phyloP scores from a whole-genome alignment of 2,888 invertebrate species.

The Drosophila kambysellisi region DNA sequence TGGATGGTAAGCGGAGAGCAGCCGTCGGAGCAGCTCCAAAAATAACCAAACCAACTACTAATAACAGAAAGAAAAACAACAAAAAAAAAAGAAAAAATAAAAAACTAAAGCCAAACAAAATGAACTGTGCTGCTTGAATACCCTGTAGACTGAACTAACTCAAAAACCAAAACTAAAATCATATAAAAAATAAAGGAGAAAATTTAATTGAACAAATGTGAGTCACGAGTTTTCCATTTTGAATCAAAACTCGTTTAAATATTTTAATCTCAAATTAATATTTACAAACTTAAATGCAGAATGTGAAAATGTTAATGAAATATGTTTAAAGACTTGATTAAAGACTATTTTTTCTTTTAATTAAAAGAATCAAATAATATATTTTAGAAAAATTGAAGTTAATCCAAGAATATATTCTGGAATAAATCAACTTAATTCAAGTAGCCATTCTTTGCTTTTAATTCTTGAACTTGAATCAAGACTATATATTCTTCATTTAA shows the following conservation, averaged over 20 bases:
- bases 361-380: no score
- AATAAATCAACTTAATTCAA: not conserved
- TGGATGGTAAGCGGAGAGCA: constrained; percentile 20
- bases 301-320: not conserved
- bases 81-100: no score
- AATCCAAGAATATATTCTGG: no score
- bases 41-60: not conserved
- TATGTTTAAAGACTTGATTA: not conserved
- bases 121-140: not conserved
- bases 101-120: not conserved
- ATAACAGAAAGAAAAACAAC: not conserved
- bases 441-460: not conserved
- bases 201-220: not conserved
- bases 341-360: not conserved
- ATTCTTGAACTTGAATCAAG: not conserved
- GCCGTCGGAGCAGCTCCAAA: not conserved
- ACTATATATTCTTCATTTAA: not conserved
- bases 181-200: not conserved
- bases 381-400: no score
- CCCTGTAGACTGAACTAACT: not conserved
- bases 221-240: not conserved
- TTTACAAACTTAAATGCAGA: not conserved
- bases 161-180: not conserved
- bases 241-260: not conserved
- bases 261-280: not conserved